Evolutionary conservation across 2,888 invertebrate genomes (phyloP).

Genomic region (Cyaniris semiargus): DNA sequence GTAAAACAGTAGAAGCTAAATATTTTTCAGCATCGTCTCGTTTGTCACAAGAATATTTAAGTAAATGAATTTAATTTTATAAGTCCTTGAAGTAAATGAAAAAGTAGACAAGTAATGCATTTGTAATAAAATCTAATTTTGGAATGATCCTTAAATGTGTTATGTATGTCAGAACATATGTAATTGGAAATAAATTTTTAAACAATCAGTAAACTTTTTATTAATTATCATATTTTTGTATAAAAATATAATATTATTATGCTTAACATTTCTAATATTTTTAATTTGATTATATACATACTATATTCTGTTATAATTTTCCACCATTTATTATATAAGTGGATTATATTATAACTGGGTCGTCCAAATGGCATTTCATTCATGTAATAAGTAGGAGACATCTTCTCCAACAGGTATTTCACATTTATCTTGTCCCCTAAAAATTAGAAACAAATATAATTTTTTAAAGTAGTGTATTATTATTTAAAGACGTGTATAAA

Average conservation of each 20-base stretch:
- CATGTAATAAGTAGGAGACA: slow-evolving; percentile 75
- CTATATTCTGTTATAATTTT: too few relatives aligned
- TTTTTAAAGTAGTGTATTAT: background rate
- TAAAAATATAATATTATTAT: too few relatives aligned
- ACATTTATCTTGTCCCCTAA: slow-evolving; percentile 73
- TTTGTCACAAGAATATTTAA: too few relatives aligned
- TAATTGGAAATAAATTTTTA: background rate
- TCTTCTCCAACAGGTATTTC: slow-evolving; percentile 81
- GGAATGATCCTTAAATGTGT: background rate
- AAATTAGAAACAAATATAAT: slow-evolving; percentile 49
- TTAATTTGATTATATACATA: too few relatives aligned
- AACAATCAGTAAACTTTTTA: background rate
- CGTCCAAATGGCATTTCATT: background rate
- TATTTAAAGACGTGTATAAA: background rate
- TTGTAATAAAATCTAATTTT: background rate
- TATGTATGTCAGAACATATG: background rate
- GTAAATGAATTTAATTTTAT: background rate
- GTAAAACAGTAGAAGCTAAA: background rate
- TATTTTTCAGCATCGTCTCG: too few relatives aligned
- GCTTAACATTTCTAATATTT: too few relatives aligned
- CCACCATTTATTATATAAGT: background rate
- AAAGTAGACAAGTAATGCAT: background rate
- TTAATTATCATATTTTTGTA: background rate
- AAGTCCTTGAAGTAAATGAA: background rate
- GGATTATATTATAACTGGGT: background rate